Conservation (phyloP, 2,888 invertebrate species). For the Hyles lineata region DNA sequence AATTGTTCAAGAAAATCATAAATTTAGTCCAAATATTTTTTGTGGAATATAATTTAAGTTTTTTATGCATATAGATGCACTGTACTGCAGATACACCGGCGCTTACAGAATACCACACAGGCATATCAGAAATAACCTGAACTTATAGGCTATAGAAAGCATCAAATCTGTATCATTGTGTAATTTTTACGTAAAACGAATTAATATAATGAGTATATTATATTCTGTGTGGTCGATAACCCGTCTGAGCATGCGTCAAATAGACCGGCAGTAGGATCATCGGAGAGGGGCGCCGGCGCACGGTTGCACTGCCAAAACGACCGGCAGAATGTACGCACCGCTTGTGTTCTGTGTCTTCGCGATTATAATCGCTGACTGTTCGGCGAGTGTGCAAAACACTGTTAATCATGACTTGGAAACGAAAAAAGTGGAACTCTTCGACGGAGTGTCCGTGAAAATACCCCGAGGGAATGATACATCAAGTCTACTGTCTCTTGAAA, state of each 20-base stretch:
- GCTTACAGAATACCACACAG: too few species aligned
- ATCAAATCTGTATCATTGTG: neutral
- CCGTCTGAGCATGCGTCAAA: conserved; percentile 28
- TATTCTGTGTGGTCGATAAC: neutral
- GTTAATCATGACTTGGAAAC: conserved; percentile 43
- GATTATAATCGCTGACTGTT: conserved; percentile 44
- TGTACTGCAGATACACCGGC: too few species aligned
- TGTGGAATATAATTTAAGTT: too few species aligned
- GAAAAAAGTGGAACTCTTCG: conserved; percentile 64
- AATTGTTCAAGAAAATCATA: too few species aligned
- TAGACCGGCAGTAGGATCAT: conserved; percentile 14
- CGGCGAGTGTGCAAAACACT: conserved; percentile 46
- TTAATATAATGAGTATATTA: neutral
- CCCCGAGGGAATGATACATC: conserved; percentile 59
- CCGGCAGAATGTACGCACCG: conserved; percentile 69
- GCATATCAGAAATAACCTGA: neutral
- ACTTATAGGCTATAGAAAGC: neutral
- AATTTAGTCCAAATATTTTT: too few species aligned
- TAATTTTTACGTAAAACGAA: neutral
- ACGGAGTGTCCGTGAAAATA: conserved; percentile 67
- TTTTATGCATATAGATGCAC: too few species aligned
- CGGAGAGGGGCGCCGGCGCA: conserved; percentile 49
- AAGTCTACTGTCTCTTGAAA: conserved; percentile 66
- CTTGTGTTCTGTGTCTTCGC: conserved; percentile 50
- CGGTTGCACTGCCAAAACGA: conserved; percentile 54